Percentiles rank a stretch among this genome's conserved stretches.
phyloP scores from a whole-genome alignment of 2,888 invertebrate genomes.

The Leptopterna dolabrata region DNA sequence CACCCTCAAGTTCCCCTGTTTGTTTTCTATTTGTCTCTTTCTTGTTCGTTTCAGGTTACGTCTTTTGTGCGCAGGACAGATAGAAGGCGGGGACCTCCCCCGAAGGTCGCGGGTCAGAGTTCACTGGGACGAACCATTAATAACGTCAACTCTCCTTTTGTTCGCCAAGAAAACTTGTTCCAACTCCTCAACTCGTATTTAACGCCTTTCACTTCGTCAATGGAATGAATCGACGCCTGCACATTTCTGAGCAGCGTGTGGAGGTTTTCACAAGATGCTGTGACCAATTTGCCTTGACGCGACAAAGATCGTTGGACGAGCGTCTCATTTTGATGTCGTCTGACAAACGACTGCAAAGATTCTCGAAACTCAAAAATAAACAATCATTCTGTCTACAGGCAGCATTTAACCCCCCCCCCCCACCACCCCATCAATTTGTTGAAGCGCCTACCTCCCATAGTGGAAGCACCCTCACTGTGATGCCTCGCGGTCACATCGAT shows the following conservation, averaged over 20 bases:
- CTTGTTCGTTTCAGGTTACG: background rate
- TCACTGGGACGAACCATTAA: background rate
- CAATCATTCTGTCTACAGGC: too few relatives aligned
- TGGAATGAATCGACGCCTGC: background rate
- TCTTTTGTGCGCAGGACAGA: background rate
- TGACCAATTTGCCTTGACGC: background rate
- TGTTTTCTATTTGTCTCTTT: background rate
- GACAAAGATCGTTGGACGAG: too few relatives aligned
- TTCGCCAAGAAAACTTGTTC: background rate
- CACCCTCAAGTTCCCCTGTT: background rate
- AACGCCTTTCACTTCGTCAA: background rate
- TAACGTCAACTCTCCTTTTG: background rate
- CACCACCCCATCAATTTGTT: too few relatives aligned
- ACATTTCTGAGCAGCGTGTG: background rate
- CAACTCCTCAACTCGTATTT: background rate
- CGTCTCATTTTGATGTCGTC: too few relatives aligned
- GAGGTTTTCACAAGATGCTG: background rate
- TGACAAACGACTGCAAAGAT: too few relatives aligned
- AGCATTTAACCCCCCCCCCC: too few relatives aligned
- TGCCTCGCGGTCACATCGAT: too few relatives aligned
- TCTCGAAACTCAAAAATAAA: too few relatives aligned
- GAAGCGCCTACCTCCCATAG: too few relatives aligned
- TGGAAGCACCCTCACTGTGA: too few relatives aligned
- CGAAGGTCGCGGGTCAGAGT: background rate
- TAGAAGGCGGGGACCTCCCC: background rate